Percentiles rank a stretch among this genome's conserved stretches.
Evolutionary conservation across 2,888 invertebrate genomes (phyloP).

Genomic region (Melanotus villosus): DNA sequence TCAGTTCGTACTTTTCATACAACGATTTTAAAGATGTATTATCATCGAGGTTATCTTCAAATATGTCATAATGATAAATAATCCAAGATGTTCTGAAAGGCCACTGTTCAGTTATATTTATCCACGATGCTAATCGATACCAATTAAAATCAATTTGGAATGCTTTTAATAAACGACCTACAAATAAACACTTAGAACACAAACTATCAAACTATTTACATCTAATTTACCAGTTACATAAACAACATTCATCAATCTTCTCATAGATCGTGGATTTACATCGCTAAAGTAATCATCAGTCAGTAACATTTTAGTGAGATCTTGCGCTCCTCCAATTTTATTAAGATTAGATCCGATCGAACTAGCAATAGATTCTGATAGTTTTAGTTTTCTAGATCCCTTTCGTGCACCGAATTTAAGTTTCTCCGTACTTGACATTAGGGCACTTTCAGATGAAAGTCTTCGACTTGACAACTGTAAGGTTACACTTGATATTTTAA

Average conservation of each 20-base stretch:
- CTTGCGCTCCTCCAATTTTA: constrained; percentile 82
- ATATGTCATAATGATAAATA: constrained; percentile 92
- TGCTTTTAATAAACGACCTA: constrained; percentile 95
- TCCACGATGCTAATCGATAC: constrained; percentile 98
- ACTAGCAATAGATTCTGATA: constrained; percentile 92
- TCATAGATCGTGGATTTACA: constrained; percentile 97
- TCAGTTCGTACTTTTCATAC: constrained; percentile 95
- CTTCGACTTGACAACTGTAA: constrained; percentile 80
- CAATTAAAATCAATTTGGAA: constrained; percentile 99
- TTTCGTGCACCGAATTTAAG: constrained; percentile 71
- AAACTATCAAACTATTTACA: neutral
- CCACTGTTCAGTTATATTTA: constrained; percentile 99
- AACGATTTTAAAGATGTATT: constrained; percentile 88
- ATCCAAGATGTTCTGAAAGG: constrained; percentile 98
- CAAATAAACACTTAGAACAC: no score
- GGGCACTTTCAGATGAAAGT: constrained; percentile 83
- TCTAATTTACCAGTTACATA: constrained; percentile 85
- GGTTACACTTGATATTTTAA: neutral
- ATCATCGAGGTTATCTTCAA: constrained; percentile 90
- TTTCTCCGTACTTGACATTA: constrained; percentile 88
- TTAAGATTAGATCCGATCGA: constrained; percentile 92
- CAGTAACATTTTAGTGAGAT: constrained; percentile 83
- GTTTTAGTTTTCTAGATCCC: constrained; percentile 81
- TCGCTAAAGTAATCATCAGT: constrained; percentile 99
- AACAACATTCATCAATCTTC: constrained; percentile 96